These are phyloP conservation scores for Hippocampus kuda DNA, from an alignment of 2,797 vertebrate genomes.

Conservation along the genomic window DNA sequence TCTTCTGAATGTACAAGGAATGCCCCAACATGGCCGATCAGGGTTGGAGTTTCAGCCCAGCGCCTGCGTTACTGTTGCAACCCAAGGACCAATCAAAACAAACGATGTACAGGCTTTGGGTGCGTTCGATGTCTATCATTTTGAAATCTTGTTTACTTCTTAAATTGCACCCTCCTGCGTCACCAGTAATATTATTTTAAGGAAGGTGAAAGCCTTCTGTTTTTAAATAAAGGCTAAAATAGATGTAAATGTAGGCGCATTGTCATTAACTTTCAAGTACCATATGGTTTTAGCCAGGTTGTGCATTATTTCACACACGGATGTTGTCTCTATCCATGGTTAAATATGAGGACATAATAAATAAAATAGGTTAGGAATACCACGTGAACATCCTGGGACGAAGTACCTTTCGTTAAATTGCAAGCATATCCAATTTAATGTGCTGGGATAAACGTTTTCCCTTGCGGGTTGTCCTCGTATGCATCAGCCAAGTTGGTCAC, in stretches of 20 bases:
- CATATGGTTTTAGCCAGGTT: not conserved
- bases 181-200: not conserved
- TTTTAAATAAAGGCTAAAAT: not conserved
- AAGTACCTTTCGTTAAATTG: not conserved
- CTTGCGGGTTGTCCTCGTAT: not conserved
- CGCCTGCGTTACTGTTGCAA: constrained; percentile 55
- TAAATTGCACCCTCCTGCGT: not conserved
- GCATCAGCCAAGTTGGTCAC: not conserved
- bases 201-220: not conserved
- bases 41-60: constrained; percentile 44
- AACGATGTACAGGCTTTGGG: constrained; percentile 55
- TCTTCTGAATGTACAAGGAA: not conserved
- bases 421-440: not conserved
- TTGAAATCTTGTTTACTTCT: not conserved
- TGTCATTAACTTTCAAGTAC: not conserved
- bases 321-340: not conserved
- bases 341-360: not conserved
- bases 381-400: too few relatives aligned
- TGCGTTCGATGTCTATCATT: constrained; percentile 11
- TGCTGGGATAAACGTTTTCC: not conserved
- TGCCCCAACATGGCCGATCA: constrained; percentile 47
- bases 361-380: not conserved
- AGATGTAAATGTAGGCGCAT: not conserved
- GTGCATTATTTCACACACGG: not conserved
- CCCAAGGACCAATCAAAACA: constrained; percentile 52